Evolutionary conservation across 2,113 vertebrate species (phyloP).

Genomic region (Gulo gulo): DNA sequence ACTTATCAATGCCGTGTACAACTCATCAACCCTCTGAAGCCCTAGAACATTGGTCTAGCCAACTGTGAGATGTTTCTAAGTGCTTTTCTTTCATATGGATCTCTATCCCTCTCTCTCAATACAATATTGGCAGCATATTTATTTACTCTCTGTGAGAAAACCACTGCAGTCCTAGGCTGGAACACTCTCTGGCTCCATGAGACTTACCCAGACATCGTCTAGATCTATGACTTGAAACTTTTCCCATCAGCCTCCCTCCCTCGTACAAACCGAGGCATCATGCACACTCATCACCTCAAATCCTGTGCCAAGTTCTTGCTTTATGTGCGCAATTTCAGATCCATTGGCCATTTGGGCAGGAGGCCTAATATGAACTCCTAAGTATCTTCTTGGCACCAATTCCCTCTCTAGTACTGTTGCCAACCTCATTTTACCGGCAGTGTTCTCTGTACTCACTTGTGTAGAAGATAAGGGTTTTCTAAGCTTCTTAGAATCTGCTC

Average conservation of each 20-base stretch:
- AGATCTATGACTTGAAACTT: slow-evolving; percentile 68
- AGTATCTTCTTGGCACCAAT: slow-evolving; percentile 82
- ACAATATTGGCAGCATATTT: slow-evolving; percentile 64
- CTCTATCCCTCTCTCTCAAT: not conserved
- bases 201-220: slow-evolving; percentile 61
- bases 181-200: slow-evolving; percentile 55
- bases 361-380: slow-evolving; percentile 78
- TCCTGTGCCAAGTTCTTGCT: slow-evolving; percentile 75
- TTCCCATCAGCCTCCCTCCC: slow-evolving; percentile 63
- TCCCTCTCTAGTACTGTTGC: slow-evolving; percentile 55
- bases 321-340: slow-evolving; percentile 74
- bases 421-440: slow-evolving; percentile 37
- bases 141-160: slow-evolving; percentile 66
- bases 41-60: slow-evolving; percentile 12
- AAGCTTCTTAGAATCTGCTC: not conserved
- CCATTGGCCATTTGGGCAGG: slow-evolving; percentile 67
- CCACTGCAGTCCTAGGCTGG: slow-evolving; percentile 4
- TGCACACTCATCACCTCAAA: slow-evolving; percentile 67
- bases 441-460: slow-evolving; percentile 1
- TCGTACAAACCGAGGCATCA: not conserved
- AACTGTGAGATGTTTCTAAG: slow-evolving; percentile 49
- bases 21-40: not conserved
- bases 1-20: not conserved
- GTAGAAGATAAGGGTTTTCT: slow-evolving; percentile 20
- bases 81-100: slow-evolving; percentile 46